These are phyloP conservation scores for Pelodiscus sinensis DNA, from an alignment of 2,113 vertebrate genomes.

Conservation along the genomic window DNA sequence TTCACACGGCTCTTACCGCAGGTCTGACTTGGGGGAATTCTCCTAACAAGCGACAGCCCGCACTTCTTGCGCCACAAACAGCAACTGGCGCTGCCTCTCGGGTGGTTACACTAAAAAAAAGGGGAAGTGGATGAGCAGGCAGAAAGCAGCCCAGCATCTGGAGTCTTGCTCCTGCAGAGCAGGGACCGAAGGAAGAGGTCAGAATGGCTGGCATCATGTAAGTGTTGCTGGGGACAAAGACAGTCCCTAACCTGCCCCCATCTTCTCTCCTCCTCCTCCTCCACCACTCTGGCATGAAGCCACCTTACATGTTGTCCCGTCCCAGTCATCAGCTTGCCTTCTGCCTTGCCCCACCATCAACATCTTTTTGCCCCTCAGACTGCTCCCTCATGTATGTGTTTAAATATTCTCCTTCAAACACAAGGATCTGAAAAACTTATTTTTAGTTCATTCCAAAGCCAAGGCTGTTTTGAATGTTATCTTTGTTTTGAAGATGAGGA, in stretches of 20 bases:
- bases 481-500: not conserved
- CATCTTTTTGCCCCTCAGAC: not conserved
- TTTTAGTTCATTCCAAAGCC: not conserved
- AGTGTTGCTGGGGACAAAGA: not conserved
- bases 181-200: not conserved
- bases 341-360: not conserved
- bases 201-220: not conserved
- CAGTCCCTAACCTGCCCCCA: not conserved
- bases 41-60: constrained; percentile 72
- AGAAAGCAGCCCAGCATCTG: constrained; percentile 17
- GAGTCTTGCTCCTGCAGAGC: not conserved
- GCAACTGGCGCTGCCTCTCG: constrained; percentile 41
- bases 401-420: no score
- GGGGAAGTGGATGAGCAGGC: not conserved
- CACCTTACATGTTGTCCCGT: not conserved
- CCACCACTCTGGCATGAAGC: not conserved
- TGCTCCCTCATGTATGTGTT: not conserved
- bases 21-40: constrained; percentile 71
- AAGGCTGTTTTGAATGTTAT: not conserved
- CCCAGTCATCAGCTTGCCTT: not conserved
- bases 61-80: constrained; percentile 1
- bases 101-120: constrained; percentile 46
- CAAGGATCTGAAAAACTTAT: not conserved
- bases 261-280: not conserved
- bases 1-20: constrained; percentile 85